These are phyloP conservation scores for Indicator indicator DNA, from an alignment of 2,113 vertebrate species.

Conservation along the genomic window DNA sequence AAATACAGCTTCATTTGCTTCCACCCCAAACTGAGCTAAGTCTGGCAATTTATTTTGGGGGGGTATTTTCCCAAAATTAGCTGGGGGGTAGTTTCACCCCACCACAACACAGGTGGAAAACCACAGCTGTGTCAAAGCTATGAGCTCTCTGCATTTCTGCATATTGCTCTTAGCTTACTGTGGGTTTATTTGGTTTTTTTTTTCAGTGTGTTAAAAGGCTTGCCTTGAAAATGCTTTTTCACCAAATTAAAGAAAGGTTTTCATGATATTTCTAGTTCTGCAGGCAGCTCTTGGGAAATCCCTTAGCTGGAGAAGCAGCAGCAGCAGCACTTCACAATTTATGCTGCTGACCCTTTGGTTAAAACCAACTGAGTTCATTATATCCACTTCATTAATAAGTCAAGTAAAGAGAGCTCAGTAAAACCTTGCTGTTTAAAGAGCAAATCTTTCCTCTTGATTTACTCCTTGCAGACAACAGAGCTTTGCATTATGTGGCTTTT, in stretches of 20 bases:
- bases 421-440: background rate
- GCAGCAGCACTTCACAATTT: background rate
- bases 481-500: background rate
- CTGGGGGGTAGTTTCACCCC: too few species aligned
- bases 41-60: too few species aligned
- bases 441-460: background rate
- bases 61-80: too few species aligned
- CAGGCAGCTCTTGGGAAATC: background rate
- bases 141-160: too few species aligned
- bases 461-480: background rate
- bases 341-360: background rate
- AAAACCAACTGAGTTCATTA: conserved; percentile 1
- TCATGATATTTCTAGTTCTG: background rate
- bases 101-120: too few species aligned
- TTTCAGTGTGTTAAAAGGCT: too few species aligned
- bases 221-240: too few species aligned
- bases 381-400: background rate
- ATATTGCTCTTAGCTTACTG: too few species aligned
- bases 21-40: too few species aligned
- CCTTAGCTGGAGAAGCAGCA: background rate
- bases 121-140: too few species aligned
- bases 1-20: too few species aligned
- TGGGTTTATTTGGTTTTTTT: too few species aligned
- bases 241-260: background rate
- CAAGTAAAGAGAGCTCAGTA: background rate